Conservation (phyloP, 2,888 invertebrate species). For the Psylliodes chrysocephalus region DNA sequence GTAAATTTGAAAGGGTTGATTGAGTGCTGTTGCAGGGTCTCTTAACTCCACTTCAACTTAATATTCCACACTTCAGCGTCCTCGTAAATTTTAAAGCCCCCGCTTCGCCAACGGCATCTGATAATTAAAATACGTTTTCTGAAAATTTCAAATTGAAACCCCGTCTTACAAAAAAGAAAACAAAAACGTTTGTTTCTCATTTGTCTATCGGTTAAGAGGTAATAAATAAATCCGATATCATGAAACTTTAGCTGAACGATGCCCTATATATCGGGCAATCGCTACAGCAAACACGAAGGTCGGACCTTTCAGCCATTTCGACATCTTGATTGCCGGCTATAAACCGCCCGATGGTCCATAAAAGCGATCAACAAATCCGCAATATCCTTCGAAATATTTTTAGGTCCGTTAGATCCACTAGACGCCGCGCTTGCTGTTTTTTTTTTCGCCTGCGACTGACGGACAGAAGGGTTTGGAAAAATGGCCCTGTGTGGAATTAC, state of each 20-base stretch:
- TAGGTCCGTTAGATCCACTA: not conserved
- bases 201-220: too few species aligned
- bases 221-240: too few species aligned
- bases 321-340: not conserved
- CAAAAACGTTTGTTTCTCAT: too few species aligned
- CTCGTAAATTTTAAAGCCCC: too few species aligned
- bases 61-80: too few species aligned
- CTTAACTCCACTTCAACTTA: too few species aligned
- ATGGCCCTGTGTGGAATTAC: not conserved
- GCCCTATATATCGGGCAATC: conserved; percentile 17
- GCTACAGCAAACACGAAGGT: conserved; percentile 20
- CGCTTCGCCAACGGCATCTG: too few species aligned
- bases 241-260: not conserved
- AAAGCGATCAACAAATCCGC: conserved; percentile 3
- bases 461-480: not conserved
- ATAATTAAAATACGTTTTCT: too few species aligned
- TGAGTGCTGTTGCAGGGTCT: too few species aligned
- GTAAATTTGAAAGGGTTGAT: too few species aligned
- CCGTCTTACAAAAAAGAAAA: too few species aligned
- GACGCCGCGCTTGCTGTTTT: not conserved
- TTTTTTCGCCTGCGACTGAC: not conserved
- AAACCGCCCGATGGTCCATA: conserved; percentile 1
- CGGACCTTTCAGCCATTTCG: conserved; percentile 20
- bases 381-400: not conserved
- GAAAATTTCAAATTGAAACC: too few species aligned